phyloP scores from a whole-genome alignment of 2,797 vertebrate genomes.

The Pseudochromis fuscus region DNA sequence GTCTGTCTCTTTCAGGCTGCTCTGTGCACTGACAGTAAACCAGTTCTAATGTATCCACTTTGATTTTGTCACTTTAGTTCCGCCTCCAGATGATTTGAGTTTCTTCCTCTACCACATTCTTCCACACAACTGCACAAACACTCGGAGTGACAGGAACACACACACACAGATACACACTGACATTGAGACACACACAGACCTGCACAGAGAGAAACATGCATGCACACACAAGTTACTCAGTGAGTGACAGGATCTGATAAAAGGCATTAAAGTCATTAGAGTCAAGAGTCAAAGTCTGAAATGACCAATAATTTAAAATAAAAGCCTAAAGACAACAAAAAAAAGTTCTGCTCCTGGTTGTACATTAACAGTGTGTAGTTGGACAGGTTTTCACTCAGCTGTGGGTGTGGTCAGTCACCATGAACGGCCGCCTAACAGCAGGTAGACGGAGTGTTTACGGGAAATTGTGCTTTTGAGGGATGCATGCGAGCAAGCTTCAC shows the following conservation, averaged over 20 bases:
- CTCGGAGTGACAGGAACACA: conserved; percentile 14
- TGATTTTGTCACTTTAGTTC: conserved; percentile 42
- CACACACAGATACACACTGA: not conserved
- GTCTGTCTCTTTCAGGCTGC: conserved; percentile 31
- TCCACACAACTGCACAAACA: conserved; percentile 3
- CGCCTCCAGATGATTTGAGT: conserved; percentile 56
- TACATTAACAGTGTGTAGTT: conserved; percentile 40
- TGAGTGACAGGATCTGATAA: not conserved
- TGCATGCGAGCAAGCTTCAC: conserved; percentile 17
- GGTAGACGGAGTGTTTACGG: conserved; percentile 28
- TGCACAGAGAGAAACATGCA: not conserved
- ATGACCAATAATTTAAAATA: conserved; percentile 13
- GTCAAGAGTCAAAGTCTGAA: conserved; percentile 12
- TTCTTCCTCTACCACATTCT: conserved; percentile 54
- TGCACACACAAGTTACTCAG: not conserved
- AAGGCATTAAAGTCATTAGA: not conserved
- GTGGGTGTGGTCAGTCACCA: conserved; percentile 37
- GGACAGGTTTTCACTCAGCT: conserved; percentile 61
- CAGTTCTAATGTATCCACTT: conserved; percentile 44
- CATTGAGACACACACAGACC: not conserved
- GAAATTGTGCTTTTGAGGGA: not conserved
- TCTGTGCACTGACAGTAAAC: conserved; percentile 26
- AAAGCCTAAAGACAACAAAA: conserved; percentile 2
- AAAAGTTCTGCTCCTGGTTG: conserved; percentile 14
- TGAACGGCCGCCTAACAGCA: conserved; percentile 8